Percentiles rank a stretch among this genome's conserved stretches.
phyloP scores from a whole-genome alignment of 2,797 vertebrate genomes.

The Cynopterus sphinx region DNA sequence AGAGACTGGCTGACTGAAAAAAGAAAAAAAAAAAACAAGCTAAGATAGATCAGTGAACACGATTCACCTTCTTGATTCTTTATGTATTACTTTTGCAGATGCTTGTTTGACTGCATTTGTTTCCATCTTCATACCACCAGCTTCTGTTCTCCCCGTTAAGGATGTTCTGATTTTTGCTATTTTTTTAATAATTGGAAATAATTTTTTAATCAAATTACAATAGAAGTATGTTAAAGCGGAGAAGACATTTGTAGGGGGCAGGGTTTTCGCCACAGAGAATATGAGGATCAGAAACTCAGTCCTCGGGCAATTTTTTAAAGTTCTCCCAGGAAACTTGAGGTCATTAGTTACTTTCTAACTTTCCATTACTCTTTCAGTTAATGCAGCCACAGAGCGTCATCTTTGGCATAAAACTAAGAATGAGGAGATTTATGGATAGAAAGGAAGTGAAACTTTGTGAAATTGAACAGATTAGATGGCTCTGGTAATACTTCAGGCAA shows the following conservation, averaged over 20 bases:
- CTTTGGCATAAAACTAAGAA: slow-evolving; percentile 48
- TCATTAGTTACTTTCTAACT: slow-evolving; percentile 71
- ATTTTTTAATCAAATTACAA: slow-evolving; percentile 61
- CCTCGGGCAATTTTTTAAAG: slow-evolving; percentile 54
- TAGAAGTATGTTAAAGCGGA: slow-evolving; percentile 12
- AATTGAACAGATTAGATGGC: slow-evolving; percentile 15
- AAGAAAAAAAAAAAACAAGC: slow-evolving; percentile 52
- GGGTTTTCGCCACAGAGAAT: neutral
- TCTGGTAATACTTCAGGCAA: neutral
- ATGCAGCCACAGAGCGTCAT: slow-evolving; percentile 30
- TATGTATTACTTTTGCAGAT: slow-evolving; percentile 71
- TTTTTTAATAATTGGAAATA: slow-evolving; percentile 47
- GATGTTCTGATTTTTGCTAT: slow-evolving; percentile 38
- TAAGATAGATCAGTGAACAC: slow-evolving; percentile 58
- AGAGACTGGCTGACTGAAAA: slow-evolving; percentile 26
- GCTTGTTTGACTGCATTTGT: slow-evolving; percentile 69
- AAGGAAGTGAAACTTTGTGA: slow-evolving; percentile 57
- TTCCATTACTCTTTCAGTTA: slow-evolving; percentile 66
- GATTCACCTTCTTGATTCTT: slow-evolving; percentile 66
- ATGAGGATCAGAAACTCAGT: slow-evolving; percentile 9
- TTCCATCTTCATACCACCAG: neutral
- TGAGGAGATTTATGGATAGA: slow-evolving; percentile 33
- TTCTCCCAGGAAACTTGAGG: slow-evolving; percentile 68
- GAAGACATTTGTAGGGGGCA: slow-evolving; percentile 32
- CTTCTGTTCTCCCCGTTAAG: neutral